A percentile compares a stretch with the other conserved stretches of the same genome.
Evolutionary conservation across 2,113 vertebrate species (phyloP).

Genomic region (Fulmarus glacialis): DNA sequence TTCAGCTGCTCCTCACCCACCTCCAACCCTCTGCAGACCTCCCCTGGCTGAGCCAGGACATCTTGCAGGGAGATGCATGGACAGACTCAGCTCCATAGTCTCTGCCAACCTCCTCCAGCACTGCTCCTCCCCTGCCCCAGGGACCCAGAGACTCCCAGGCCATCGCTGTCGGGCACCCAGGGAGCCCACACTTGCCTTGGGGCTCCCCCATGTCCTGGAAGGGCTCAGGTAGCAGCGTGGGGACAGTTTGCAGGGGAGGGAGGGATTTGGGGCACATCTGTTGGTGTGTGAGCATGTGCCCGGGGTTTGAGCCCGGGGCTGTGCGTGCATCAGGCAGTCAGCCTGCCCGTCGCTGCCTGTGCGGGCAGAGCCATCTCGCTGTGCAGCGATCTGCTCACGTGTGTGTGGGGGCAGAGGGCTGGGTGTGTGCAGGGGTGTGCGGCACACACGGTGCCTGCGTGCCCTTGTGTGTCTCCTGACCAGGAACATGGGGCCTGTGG

Average conservation of each 20-base stretch:
- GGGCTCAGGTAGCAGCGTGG: not conserved
- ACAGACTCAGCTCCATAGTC: not conserved
- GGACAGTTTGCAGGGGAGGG: too few species aligned
- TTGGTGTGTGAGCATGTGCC: rapidly evolving
- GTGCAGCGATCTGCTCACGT: rapidly evolving
- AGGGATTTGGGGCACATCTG: not conserved
- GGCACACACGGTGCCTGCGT: rapidly evolving
- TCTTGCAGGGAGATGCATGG: not conserved
- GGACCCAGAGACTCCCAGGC: not conserved
- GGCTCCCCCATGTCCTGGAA: not conserved
- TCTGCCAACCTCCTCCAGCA: not conserved
- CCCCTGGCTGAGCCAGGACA: not conserved
- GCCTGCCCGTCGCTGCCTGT: not conserved
- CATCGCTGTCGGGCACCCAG: rapidly evolving
- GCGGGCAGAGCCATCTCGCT: not conserved
- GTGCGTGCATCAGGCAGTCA: rapidly evolving
- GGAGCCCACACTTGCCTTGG: not conserved
- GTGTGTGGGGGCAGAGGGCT: not conserved
- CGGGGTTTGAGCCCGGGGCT: not conserved
- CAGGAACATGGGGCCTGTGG: rapidly evolving
- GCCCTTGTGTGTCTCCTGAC: rapidly evolving
- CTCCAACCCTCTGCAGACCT: not conserved
- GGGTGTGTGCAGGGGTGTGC: rapidly evolving
- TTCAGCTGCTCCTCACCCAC: not conserved
- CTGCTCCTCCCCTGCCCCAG: not conserved